Evolutionary conservation across 2,113 vertebrate species (phyloP).

Genomic region (Oryctolagus cuniculus): mOryCun1.1 NC_091442.1:32528001-32528500

Average conservation of each 20-base stretch:
- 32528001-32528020: not conserved
- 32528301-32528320: slow-evolving; percentile 58
- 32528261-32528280: not conserved
- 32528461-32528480: slow-evolving; percentile 81
- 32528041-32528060: slow-evolving; percentile 13
- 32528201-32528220: slow-evolving; percentile 35
- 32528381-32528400: slow-evolving; percentile 81
- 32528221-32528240: slow-evolving; percentile 13
- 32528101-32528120: slow-evolving; percentile 4
- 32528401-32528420: slow-evolving; percentile 79
- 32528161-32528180: not conserved
- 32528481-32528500: slow-evolving; percentile 87
- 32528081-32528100: slow-evolving; percentile 26
- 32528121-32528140: not conserved
- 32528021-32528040: not conserved
- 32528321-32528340: slow-evolving; percentile 55
- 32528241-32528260: not conserved
- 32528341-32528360: slow-evolving; percentile 65
- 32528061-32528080: slow-evolving; percentile 23
- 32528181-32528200: not conserved
- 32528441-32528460: slow-evolving; percentile 75
- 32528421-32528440: slow-evolving; percentile 85
- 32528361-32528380: slow-evolving; percentile 71
- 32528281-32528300: slow-evolving; percentile 1
- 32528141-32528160: not conserved